phyloP scores from a whole-genome alignment of 1,140 invertebrate genomes.

The Ceratoteleas bidentatus region DNA sequence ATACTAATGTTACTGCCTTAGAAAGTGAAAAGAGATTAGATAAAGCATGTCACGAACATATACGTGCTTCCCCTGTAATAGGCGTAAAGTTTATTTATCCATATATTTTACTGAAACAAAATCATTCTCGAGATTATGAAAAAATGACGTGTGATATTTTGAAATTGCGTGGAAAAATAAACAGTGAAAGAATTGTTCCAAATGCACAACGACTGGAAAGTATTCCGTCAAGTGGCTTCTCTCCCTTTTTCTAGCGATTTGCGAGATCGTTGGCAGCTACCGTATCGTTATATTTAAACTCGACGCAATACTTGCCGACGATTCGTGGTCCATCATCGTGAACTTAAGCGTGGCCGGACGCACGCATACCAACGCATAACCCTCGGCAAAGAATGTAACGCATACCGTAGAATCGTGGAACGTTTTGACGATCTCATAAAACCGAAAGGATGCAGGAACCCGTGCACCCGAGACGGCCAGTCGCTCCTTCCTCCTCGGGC shows the following conservation, averaged over 20 bases:
- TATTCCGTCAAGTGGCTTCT: too few relatives aligned
- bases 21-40: slow-evolving; percentile 40
- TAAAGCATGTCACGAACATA: slow-evolving; percentile 22
- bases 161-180: too few relatives aligned
- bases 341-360: slow-evolving; percentile 44
- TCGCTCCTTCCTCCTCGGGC: slow-evolving; percentile 14
- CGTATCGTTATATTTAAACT: slow-evolving; percentile 70
- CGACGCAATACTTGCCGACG: slow-evolving; percentile 70
- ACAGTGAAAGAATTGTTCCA: too few relatives aligned
- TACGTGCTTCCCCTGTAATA: slow-evolving; percentile 19
- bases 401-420: slow-evolving; percentile 74
- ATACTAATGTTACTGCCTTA: slow-evolving; percentile 23
- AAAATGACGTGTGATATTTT: too few relatives aligned
- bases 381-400: slow-evolving; percentile 69
- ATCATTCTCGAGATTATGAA: too few relatives aligned
- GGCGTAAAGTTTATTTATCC: too few relatives aligned
- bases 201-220: too few relatives aligned
- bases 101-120: too few relatives aligned
- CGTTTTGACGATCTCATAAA: slow-evolving; percentile 79
- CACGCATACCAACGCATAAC: slow-evolving; percentile 38
- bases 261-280: slow-evolving; percentile 70
- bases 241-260: slow-evolving; percentile 46
- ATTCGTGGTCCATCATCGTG: slow-evolving; percentile 55
- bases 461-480: slow-evolving; percentile 41
- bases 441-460: slow-evolving; percentile 70